Base-by-base conservation (phyloP, 1,140 invertebrate genomes). In the Cephus cinctus region DNA sequence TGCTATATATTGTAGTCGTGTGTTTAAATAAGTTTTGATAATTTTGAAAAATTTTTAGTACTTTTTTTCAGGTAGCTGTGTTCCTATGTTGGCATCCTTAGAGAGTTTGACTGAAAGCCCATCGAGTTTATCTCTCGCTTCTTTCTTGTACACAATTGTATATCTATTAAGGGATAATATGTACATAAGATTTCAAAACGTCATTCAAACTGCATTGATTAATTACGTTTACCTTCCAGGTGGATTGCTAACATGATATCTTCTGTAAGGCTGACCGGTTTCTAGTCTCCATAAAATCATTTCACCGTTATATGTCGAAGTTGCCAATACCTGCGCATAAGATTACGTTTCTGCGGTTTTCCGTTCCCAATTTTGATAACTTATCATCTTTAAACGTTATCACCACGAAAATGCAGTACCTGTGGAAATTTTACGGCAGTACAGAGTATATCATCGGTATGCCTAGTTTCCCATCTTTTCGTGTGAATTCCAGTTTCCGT, bases 211-310 rank as follows among this genome's bases (percentile, higher is more conserved):
- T n/a, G n/a, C n/a, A n/a, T n/a, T n/a, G n/a, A n/a, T n/a, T n/a
- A n/a, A n/a, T n/a, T n/a, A n/a, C n/a, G n/a, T n/a, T 51, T 44
- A 69, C 67, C 63, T 67, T 50, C 39, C 41, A 23, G 19, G 56
- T 34, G 62, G 56, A 52, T 72, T 51, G 22, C 57, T 52, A 6
- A 67, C 59, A 35, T 63, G 48, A 36, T 61, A 69, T 27, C 53
- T 59, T 69, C 78, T 78, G 56, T 83, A 83, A 0, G 81, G 77
- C 54, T 88, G 83, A 0, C 84, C 85, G 1, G 86, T 88, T 61
- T 88, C 85, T 21, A 88, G 66, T 45, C 81, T 81, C 89, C 89
- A 92, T 21, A 92, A 75, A 40, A 91, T 76, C 8, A 93, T 76
- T 67, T 91, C 88, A 2, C 89, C 90, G 53, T 85, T 84, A 56